A percentile compares a stretch with the other conserved stretches of the same genome.
Conservation (phyloP, 2,113 vertebrate species). For the Aix galericulata region DNA sequence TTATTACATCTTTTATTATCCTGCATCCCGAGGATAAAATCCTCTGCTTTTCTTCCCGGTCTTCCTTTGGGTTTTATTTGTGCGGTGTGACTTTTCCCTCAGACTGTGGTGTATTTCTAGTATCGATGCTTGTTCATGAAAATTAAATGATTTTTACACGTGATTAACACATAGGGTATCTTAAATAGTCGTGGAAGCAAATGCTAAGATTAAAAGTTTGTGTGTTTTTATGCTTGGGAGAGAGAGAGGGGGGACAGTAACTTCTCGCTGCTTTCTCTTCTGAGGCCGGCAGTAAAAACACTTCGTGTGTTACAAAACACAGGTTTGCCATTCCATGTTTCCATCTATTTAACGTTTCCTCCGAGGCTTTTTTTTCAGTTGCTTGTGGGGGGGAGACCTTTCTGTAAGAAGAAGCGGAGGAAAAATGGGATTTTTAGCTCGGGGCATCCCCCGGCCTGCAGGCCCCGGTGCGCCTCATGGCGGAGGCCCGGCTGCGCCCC, state of each 20-base stretch:
- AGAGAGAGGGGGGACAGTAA: neutral
- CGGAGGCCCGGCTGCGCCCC: neutral
- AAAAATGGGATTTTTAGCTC: no score
- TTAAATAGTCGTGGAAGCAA: neutral
- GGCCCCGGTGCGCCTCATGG: no score
- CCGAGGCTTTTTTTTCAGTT: neutral
- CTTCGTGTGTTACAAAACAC: rapidly evolving
- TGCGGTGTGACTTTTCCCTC: neutral
- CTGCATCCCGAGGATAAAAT: neutral
- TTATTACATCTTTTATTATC: conserved; percentile 38
- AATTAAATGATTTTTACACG: neutral
- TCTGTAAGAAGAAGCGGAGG: neutral
- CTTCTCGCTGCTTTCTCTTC: neutral
- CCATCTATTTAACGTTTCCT: rapidly evolving
- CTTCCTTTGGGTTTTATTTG: neutral
- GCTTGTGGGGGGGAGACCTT: neutral
- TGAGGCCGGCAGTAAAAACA: rapidly evolving
- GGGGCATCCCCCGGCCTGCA: no score
- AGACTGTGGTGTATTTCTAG: neutral
- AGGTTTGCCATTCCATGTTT: rapidly evolving
- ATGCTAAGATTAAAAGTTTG: neutral
- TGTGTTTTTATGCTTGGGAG: rapidly evolving
- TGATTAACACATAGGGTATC: neutral
- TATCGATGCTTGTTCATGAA: neutral
- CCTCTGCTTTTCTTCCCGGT: neutral